phyloP scores from a whole-genome alignment of 2,113 vertebrate genomes.

The Dipodomys spectabilis region DNA sequence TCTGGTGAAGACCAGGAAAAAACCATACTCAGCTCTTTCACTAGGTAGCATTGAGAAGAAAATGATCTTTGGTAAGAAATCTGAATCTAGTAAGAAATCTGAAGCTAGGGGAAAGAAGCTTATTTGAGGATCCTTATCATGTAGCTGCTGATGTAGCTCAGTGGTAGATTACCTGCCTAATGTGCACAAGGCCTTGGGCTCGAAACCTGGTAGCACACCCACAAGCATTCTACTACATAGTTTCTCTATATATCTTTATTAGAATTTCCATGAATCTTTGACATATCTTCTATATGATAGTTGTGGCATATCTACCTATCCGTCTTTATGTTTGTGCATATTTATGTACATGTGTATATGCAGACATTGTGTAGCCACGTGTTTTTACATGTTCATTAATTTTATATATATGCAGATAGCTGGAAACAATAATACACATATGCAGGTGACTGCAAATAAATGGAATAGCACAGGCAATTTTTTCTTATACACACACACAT shows the following conservation, averaged over 20 bases:
- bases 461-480: neutral
- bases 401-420: neutral
- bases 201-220: no score
- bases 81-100: slow-evolving; percentile 22
- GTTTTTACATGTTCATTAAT: slow-evolving; percentile 10
- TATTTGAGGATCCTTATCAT: slow-evolving; percentile 23
- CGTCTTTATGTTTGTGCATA: neutral
- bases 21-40: neutral
- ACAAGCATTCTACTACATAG: neutral
- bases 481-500: neutral
- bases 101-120: neutral
- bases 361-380: neutral
- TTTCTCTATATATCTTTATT: neutral
- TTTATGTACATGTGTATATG: neutral
- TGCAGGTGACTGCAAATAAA: neutral
- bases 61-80: slow-evolving; percentile 24
- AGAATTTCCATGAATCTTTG: neutral
- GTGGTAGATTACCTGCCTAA: no score
- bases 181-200: no score
- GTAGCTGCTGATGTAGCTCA: no score
- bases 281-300: neutral
- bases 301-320: neutral
- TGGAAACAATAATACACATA: neutral
- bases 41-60: neutral
- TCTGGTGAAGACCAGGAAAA: neutral